phyloP scores from a whole-genome alignment of 2,888 invertebrate genomes.

The Sturmia bella region DNA sequence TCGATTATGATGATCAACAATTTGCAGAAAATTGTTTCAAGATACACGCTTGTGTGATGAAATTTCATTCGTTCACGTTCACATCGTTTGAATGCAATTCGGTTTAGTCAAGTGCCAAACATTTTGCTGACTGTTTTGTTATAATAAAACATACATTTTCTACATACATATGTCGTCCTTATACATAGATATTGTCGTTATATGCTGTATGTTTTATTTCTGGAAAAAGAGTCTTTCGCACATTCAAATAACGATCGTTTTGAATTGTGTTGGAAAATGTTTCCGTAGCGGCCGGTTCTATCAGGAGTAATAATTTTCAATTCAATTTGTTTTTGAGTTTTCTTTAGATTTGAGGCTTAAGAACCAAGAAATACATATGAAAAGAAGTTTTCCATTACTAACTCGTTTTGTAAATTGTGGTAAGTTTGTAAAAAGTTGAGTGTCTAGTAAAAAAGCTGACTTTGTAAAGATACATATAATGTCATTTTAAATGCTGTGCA shows the following conservation, averaged over 20 bases:
- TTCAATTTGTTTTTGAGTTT: conserved; percentile 3
- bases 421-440: conserved; percentile 39
- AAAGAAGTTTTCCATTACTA: conserved; percentile 7
- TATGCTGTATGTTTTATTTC: conserved; percentile 4
- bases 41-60: not conserved
- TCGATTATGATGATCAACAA: conserved; percentile 59
- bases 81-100: not conserved
- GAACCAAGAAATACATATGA: conserved; percentile 9
- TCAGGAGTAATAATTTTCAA: conserved; percentile 25
- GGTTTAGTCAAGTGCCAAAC: conserved; percentile 11
- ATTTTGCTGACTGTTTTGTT: not conserved
- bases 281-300: conserved; percentile 3
- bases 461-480: conserved; percentile 34
- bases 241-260: not conserved
- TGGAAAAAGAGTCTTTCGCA: not conserved
- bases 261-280: not conserved
- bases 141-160: not conserved
- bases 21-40: conserved; percentile 55
- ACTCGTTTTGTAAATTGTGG: conserved; percentile 34
- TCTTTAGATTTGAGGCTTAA: not conserved
- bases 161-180: not conserved
- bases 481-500: conserved; percentile 59
- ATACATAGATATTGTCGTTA: not conserved
- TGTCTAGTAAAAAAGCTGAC: conserved; percentile 52
- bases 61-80: conserved; percentile 5